Evolutionary conservation across 2,888 invertebrate species (phyloP).

Genomic region (Tuberolachnus salignus): DNA sequence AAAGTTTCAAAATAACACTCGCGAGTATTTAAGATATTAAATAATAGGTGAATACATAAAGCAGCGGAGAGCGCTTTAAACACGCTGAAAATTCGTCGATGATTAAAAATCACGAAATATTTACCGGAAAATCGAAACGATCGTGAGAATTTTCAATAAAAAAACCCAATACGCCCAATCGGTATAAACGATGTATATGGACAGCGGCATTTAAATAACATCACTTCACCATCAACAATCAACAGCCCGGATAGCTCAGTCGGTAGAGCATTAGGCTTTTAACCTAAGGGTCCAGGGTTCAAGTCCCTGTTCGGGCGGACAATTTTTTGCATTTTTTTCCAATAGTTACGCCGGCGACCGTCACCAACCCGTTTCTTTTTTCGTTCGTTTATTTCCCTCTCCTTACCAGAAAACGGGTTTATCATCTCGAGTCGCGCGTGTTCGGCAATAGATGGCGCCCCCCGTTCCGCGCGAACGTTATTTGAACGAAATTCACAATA

Average conservation of each 20-base stretch:
- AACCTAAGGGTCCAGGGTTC: constrained; percentile 62
- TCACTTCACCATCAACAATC: rapidly evolving
- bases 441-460: constrained; percentile 22
- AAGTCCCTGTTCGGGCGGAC: constrained; percentile 61
- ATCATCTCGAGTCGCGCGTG: not conserved
- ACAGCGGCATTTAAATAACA: not conserved
- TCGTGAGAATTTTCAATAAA: too few relatives aligned
- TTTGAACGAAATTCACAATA: too few relatives aligned
- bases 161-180: too few relatives aligned
- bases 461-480: not conserved
- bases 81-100: too few relatives aligned
- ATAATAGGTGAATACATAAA: too few relatives aligned
- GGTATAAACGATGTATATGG: too few relatives aligned
- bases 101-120: too few relatives aligned
- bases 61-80: too few relatives aligned
- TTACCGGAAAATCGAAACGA: too few relatives aligned
- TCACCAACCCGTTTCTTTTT: not conserved
- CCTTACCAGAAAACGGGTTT: not conserved
- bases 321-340: constrained; percentile 23
- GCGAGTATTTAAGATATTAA: too few relatives aligned
- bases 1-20: too few relatives aligned
- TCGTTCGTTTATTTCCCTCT: not conserved
- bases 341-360: not conserved
- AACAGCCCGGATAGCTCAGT: constrained; percentile 61
- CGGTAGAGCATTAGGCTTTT: constrained; percentile 62